Percentiles rank a stretch among this genome's conserved stretches.
These are phyloP conservation scores for Carollia perspicillata DNA, from an alignment of 2,113 vertebrate species.

Conservation along the genomic window DNA sequence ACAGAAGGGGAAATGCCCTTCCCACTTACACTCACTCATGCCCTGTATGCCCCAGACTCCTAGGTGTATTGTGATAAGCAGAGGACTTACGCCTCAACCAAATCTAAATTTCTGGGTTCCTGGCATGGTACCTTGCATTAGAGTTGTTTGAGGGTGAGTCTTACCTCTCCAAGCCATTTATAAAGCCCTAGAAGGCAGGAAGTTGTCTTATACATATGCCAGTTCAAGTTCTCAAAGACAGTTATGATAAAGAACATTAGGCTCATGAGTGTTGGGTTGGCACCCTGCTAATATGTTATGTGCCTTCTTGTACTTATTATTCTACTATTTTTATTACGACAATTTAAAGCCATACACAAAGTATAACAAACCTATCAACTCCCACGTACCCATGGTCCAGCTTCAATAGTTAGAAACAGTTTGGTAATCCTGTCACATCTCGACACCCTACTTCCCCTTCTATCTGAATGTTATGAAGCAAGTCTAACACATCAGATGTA, in stretches of 20 bases:
- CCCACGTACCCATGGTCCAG: neutral
- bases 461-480: neutral
- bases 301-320: neutral
- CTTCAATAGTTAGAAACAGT: neutral
- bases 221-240: conserved; percentile 11
- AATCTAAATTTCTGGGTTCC: neutral
- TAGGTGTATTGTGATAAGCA: neutral
- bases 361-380: neutral
- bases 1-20: neutral
- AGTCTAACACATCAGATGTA: neutral
- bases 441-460: neutral
- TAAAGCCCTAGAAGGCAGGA: neutral
- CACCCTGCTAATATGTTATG: neutral
- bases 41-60: neutral
- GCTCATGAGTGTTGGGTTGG: neutral
- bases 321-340: neutral
- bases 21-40: neutral
- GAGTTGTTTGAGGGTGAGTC: neutral
- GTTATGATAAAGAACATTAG: neutral
- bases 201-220: neutral
- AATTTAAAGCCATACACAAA: neutral
- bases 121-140: neutral
- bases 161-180: neutral
- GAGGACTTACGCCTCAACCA: neutral
- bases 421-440: neutral